Percentiles rank a stretch among this genome's conserved stretches.
Evolutionary conservation across 2,113 vertebrate species (phyloP).

Genomic region (Nyctibius bracteatus): DNA sequence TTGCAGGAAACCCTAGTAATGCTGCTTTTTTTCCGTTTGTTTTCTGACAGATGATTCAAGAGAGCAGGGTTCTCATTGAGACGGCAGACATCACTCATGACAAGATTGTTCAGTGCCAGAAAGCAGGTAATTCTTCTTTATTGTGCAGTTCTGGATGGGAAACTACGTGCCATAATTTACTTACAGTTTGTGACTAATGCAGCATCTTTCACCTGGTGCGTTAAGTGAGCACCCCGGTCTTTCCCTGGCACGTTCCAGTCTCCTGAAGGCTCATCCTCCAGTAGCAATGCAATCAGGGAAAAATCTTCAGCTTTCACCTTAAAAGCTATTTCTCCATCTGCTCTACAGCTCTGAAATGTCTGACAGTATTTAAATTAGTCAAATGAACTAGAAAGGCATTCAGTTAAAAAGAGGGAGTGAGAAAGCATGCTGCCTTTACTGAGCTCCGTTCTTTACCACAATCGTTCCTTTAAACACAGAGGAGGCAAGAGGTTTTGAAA

Average conservation of each 20-base stretch:
- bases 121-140: constrained; percentile 74
- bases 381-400: not conserved
- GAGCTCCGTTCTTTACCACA: not conserved
- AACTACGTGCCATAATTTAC: not conserved
- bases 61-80: constrained; percentile 90
- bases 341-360: not conserved
- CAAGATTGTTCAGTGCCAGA: constrained; percentile 91
- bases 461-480: not conserved
- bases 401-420: not conserved
- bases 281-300: not conserved
- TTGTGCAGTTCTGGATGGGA: not conserved
- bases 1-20: not conserved
- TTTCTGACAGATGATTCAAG: constrained; percentile 87
- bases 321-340: not conserved
- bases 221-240: not conserved
- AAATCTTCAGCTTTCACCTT: not conserved
- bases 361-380: not conserved
- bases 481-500: not conserved
- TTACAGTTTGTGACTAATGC: not conserved
- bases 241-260: not conserved
- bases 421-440: not conserved
- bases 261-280: not conserved
- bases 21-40: not conserved
- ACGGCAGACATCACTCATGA: constrained; percentile 86
- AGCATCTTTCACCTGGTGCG: not conserved